Percentiles rank a stretch among this genome's conserved stretches.
These are phyloP conservation scores for Hypolimnas misippus DNA, from an alignment of 2,888 invertebrate genomes.

Conservation along the genomic window DNA sequence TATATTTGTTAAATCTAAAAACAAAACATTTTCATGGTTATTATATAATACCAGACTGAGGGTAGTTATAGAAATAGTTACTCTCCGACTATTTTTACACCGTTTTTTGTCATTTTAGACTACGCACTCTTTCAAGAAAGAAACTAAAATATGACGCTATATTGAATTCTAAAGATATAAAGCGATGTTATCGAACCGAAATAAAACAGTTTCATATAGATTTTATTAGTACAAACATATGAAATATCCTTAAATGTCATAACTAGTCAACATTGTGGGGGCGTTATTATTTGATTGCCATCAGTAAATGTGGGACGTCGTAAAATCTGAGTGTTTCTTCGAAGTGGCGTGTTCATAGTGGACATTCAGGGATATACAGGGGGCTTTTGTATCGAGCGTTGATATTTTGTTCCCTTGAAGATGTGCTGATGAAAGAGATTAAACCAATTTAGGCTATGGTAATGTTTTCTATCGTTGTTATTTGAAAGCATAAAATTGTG, in stretches of 20 bases:
- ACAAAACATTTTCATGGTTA: too few relatives aligned
- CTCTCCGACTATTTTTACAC: too few relatives aligned
- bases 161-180: not conserved
- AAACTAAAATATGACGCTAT: too few relatives aligned
- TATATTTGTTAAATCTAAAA: too few relatives aligned
- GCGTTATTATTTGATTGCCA: conserved; percentile 52
- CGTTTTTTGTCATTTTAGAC: too few relatives aligned
- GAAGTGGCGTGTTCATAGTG: conserved; percentile 38
- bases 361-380: conserved; percentile 44
- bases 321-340: conserved; percentile 51
- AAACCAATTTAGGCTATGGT: too few relatives aligned
- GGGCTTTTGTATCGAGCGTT: conserved; percentile 7
- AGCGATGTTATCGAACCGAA: not conserved
- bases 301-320: conserved; percentile 50
- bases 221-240: conserved; percentile 8
- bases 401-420: not conserved
- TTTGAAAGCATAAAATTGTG: too few relatives aligned
- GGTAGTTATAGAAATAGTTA: too few relatives aligned
- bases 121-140: not conserved
- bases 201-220: not conserved
- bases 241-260: conserved; percentile 22
- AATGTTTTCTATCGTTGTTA: too few relatives aligned
- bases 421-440: not conserved
- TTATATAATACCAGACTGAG: too few relatives aligned
- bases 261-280: conserved; percentile 38